These are phyloP conservation scores for Sprattus sprattus DNA, from an alignment of 2,113 vertebrate genomes.

Conservation along the genomic window DNA sequence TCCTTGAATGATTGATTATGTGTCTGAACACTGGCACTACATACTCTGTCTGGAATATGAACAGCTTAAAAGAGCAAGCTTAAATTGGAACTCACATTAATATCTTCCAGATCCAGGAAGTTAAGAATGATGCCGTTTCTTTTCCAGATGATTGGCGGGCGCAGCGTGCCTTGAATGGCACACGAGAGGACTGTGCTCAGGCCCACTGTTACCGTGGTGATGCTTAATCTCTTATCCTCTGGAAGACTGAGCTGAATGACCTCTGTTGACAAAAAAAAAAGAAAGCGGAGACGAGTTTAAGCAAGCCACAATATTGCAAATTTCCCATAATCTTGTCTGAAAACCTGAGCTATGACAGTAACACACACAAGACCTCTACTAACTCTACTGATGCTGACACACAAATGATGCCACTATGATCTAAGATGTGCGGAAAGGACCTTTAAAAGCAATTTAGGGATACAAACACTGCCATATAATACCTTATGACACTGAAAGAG, in stretches of 20 bases:
- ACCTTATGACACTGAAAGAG: not conserved
- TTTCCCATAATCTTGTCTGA: not conserved
- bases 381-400: not conserved
- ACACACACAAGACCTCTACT: not conserved
- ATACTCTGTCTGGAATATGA: not conserved
- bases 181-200: slow-evolving; percentile 87
- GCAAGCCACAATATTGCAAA: not conserved
- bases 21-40: slow-evolving; percentile 7
- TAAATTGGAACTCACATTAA: slow-evolving; percentile 76
- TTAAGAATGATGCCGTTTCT: slow-evolving; percentile 87
- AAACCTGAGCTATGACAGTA: not conserved
- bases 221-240: slow-evolving; percentile 75
- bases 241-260: slow-evolving; percentile 85
- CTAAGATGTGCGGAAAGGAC: not conserved
- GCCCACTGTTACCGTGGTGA: slow-evolving; percentile 87
- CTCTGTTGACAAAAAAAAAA: slow-evolving; percentile 68
- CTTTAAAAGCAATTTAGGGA: slow-evolving; percentile 17
- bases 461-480: not conserved
- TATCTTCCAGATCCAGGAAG: slow-evolving; percentile 91
- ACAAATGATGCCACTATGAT: slow-evolving; percentile 3
- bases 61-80: slow-evolving; percentile 10
- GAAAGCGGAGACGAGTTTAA: slow-evolving; percentile 19
- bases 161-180: slow-evolving; percentile 80
- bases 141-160: slow-evolving; percentile 91
- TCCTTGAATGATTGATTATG: slow-evolving; percentile 2